phyloP scores from a whole-genome alignment of 2,888 invertebrate genomes.

The Steinernema scapterisci region DNA sequence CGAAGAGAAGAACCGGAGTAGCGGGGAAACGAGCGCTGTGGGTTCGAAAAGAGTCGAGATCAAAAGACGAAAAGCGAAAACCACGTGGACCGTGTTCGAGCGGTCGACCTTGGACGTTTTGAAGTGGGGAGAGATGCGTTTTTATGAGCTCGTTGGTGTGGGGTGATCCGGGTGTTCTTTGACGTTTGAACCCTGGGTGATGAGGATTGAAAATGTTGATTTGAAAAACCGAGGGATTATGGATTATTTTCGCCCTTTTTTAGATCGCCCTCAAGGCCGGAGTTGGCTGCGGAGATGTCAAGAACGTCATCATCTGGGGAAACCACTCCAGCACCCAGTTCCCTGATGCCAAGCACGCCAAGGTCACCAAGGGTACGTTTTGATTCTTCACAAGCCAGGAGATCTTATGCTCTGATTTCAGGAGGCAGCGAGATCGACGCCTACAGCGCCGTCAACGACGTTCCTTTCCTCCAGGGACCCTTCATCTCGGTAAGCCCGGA shows the following conservation, averaged over 20 bases:
- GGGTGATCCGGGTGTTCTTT: too few species aligned
- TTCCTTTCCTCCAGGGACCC: constrained; percentile 78
- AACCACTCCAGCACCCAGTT: constrained; percentile 99
- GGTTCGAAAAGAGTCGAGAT: neutral
- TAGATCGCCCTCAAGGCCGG: constrained; percentile 70
- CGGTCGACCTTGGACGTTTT: too few species aligned
- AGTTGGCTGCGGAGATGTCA: constrained; percentile 75
- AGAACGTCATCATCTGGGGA: constrained; percentile 96
- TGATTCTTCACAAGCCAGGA: too few species aligned
- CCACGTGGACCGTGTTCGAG: neutral
- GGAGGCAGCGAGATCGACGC: constrained; percentile 57
- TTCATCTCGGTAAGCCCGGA: constrained; percentile 76
- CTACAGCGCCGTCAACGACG: constrained; percentile 77
- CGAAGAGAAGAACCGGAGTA: too few species aligned
- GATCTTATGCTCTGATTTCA: too few species aligned
- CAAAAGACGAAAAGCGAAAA: constrained; percentile 20
- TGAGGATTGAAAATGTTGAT: too few species aligned
- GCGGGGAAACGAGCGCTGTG: neutral
- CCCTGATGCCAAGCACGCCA: constrained; percentile 80
- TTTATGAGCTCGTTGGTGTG: neutral
- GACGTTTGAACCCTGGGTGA: too few species aligned
- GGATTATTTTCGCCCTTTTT: neutral
- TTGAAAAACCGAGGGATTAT: too few species aligned
- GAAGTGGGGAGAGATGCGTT: neutral
- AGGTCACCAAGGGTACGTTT: constrained; percentile 64